Percentiles rank a stretch among this genome's conserved stretches.
These are phyloP conservation scores for Hirudo medicinalis DNA, from an alignment of 1,140 invertebrate genomes.

Conservation along the genomic window DNA sequence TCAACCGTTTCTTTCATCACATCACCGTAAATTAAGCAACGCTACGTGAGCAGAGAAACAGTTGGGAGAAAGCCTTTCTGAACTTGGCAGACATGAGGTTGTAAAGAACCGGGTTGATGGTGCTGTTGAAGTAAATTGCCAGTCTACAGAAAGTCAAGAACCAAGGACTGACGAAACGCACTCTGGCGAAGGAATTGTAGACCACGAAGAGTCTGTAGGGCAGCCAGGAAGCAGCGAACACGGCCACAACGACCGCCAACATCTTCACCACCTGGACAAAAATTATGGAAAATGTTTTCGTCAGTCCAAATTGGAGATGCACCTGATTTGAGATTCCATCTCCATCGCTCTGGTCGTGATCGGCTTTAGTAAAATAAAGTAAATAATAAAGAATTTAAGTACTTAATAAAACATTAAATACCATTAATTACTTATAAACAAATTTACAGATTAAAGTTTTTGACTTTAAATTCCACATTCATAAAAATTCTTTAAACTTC, in stretches of 20 bases:
- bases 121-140: conserved; percentile 50
- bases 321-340: too few relatives aligned
- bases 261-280: conserved; percentile 50
- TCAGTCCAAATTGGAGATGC: too few relatives aligned
- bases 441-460: too few relatives aligned
- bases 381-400: too few relatives aligned
- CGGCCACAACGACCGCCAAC: conserved; percentile 49
- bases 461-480: too few relatives aligned
- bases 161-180: conserved; percentile 50
- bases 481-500: too few relatives aligned
- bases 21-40: background rate
- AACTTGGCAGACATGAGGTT: conserved; percentile 52
- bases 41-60: conserved; percentile 28
- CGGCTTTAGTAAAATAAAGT: too few relatives aligned
- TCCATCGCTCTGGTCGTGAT: too few relatives aligned
- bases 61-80: conserved; percentile 43
- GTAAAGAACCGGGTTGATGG: conserved; percentile 52
- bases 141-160: conserved; percentile 50
- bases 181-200: conserved; percentile 49
- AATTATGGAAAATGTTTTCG: background rate
- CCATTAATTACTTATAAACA: too few relatives aligned
- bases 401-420: too few relatives aligned
- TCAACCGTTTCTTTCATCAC: too few relatives aligned
- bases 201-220: conserved; percentile 51
- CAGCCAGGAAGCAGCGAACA: conserved; percentile 52